Evolutionary conservation across 2,888 invertebrate species (phyloP), one percentile per base, ranked within the genome.

Genomic region (Apocheima hispidaria): DNA sequence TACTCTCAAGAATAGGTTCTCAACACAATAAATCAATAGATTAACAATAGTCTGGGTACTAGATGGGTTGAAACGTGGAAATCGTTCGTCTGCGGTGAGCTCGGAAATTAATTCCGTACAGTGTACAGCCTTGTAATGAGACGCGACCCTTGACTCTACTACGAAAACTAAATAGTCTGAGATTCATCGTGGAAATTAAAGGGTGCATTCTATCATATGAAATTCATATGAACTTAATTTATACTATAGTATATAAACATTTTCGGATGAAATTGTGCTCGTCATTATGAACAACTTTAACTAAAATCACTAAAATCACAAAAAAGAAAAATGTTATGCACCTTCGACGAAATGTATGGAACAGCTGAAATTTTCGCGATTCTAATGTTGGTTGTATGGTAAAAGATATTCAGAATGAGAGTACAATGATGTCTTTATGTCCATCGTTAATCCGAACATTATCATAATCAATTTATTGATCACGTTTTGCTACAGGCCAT

Each of bases 21-120:
- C 21, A 20, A 55, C 40, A 65, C 68, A 60, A 67, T 65, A 62
- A 80, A 77, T 78, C 78, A 76, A 81, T 80, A 75, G 73, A 75
- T 77, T 75, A 77, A 78, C 79, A 79, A 80, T 78, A 73, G 77
- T 79, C 75, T 75, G 73, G 74, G 74, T 71, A 73, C 71, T 74
- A 65, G 76, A 78, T 71, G 75, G 73, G 75, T 74, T 74, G 78
- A 72, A 81, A 81, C 80, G 79, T 77, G 77, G 78, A 82, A 84
- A 83, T 79, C 83, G 79, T 74, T 74, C 78, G 87, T 87, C 88
- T 87, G 87, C 82, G 83, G 82, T 73, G 72, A 79, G 78, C 79
- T 80, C 69, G 68, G 79, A 81, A 86, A 89, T 89, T 89, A 90
- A 88, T 88, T 87, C 86, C 81, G 78, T 86, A 82, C 82, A 78